phyloP scores from a whole-genome alignment of 2,113 vertebrate genomes.

The Pao palembangensis region DNA sequence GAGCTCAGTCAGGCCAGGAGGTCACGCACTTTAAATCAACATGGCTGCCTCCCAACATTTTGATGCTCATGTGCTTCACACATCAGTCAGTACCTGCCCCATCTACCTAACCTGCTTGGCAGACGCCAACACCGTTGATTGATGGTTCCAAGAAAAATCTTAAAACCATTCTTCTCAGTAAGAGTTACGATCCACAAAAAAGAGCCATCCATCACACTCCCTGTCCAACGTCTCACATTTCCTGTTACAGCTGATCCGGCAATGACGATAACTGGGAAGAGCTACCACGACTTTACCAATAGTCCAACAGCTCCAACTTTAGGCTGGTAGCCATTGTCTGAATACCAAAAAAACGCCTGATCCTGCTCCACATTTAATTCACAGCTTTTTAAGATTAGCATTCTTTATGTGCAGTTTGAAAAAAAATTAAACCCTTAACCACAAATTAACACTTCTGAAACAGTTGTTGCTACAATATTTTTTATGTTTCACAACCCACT shows the following conservation, averaged over 20 bases:
- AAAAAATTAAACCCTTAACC: too few relatives aligned
- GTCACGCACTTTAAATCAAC: slow-evolving; percentile 29
- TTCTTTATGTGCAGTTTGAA: too few relatives aligned
- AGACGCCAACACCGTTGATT: slow-evolving; percentile 39
- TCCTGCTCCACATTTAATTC: background rate
- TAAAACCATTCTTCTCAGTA: slow-evolving; percentile 27
- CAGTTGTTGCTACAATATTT: slow-evolving; percentile 21
- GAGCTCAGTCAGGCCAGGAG: slow-evolving; percentile 18
- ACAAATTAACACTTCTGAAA: background rate
- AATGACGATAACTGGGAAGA: slow-evolving; percentile 22
- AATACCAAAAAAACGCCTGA: background rate
- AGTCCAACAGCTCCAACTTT: slow-evolving; percentile 8
- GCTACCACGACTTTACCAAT: slow-evolving; percentile 14
- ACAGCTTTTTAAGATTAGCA: background rate
- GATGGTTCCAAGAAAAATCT: slow-evolving; percentile 35
- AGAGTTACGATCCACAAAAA: slow-evolving; percentile 20
- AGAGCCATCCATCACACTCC: slow-evolving; percentile 27
- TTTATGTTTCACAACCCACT: background rate
- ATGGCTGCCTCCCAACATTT: slow-evolving; percentile 23
- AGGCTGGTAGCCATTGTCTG: slow-evolving; percentile 5
- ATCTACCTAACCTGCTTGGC: slow-evolving; percentile 25
- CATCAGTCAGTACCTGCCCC: background rate
- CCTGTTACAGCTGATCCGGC: background rate
- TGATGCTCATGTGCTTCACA: slow-evolving; percentile 21
- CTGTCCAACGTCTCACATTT: slow-evolving; percentile 32